phyloP scores from a whole-genome alignment of 2,797 vertebrate species.

The Lagodon rhomboides region DNA sequence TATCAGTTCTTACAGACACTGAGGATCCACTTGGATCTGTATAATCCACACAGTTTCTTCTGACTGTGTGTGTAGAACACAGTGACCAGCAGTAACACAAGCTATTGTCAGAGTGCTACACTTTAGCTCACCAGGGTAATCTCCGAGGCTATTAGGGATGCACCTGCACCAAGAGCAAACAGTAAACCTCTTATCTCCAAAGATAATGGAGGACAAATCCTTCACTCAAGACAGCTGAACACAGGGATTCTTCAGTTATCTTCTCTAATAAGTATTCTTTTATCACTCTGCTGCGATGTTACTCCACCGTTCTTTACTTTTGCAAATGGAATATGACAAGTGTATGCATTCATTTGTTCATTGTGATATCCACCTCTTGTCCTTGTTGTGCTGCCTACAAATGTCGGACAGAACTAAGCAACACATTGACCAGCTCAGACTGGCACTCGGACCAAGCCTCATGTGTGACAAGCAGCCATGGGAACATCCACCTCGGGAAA shows the following conservation, averaged over 20 bases:
- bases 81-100: constrained; percentile 5
- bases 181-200: constrained; percentile 74
- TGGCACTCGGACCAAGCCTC: background rate
- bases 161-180: constrained; percentile 56
- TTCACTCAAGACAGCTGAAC: constrained; percentile 58
- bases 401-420: background rate
- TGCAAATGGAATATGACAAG: constrained; percentile 2
- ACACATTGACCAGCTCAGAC: background rate
- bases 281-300: constrained; percentile 35
- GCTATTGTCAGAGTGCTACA: constrained; percentile 24
- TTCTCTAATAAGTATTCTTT: constrained; percentile 54
- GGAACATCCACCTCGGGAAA: background rate
- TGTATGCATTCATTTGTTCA: background rate
- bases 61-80: background rate
- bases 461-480: constrained; percentile 1
- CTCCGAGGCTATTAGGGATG: constrained; percentile 57
- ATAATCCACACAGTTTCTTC: background rate
- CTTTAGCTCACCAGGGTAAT: constrained; percentile 46
- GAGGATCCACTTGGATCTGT: background rate
- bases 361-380: background rate
- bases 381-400: constrained; percentile 2
- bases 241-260: constrained; percentile 36
- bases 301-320: constrained; percentile 9
- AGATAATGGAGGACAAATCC: constrained; percentile 71
- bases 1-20: background rate